Percentiles rank a stretch among this genome's conserved stretches.
Evolutionary conservation across 2,797 vertebrate species (phyloP).

Genomic region (Hemibagrus guttatus): DNA sequence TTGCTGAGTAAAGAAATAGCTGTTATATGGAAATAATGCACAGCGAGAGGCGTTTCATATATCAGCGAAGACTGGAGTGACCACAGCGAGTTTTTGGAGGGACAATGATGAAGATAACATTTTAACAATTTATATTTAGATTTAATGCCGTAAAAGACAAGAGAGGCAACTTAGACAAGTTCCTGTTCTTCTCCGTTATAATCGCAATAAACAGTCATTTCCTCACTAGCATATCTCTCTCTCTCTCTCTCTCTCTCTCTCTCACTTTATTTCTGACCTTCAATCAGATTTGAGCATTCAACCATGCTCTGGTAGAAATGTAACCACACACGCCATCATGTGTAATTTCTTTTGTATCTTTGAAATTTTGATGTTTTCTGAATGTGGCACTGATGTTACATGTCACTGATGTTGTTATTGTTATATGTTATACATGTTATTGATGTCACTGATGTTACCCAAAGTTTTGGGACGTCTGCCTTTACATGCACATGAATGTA

Average conservation of each 20-base stretch:
- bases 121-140: not conserved
- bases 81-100: too few relatives aligned
- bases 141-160: not conserved
- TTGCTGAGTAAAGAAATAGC: not conserved
- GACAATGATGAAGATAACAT: not conserved
- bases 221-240: not conserved
- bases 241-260: not conserved
- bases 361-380: not conserved
- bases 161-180: not conserved
- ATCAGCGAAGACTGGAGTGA: not conserved
- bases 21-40: not conserved
- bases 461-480: too few relatives aligned
- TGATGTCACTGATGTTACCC: constrained; percentile 34
- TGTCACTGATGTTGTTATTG: too few relatives aligned
- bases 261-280: not conserved
- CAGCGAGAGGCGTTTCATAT: not conserved
- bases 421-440: too few relatives aligned
- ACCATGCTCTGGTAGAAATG: not conserved
- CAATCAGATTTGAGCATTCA: not conserved
- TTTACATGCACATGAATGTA: too few relatives aligned
- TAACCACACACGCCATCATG: not conserved
- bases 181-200: not conserved
- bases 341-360: not conserved
- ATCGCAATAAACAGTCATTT: not conserved
- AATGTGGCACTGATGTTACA: constrained; percentile 21